These are phyloP conservation scores for Tiliacea citrago DNA, from an alignment of 2,888 invertebrate species.

Conservation along the genomic window DNA sequence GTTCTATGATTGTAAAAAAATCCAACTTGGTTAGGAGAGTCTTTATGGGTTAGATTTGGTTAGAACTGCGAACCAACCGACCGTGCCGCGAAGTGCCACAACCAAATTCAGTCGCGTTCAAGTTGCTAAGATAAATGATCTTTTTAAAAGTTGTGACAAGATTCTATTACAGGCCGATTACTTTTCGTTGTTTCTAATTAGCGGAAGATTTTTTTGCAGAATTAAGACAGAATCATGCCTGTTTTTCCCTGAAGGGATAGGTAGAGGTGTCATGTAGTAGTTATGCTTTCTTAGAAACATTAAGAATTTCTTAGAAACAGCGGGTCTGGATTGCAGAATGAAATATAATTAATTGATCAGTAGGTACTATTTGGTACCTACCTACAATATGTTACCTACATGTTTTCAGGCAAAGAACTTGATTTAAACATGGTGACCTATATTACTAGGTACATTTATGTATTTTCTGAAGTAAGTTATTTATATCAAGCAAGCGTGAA, in stretches of 20 bases:
- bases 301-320: neutral
- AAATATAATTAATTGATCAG: neutral
- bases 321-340: neutral
- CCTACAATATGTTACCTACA: neutral
- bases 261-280: no score
- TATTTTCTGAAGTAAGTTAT: slow-evolving; percentile 46
- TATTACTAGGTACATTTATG: neutral
- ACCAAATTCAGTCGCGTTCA: slow-evolving; percentile 29
- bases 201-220: neutral
- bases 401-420: neutral
- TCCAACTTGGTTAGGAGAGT: neutral
- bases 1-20: neutral
- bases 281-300: no score
- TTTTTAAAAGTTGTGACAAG: slow-evolving; percentile 29
- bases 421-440: neutral
- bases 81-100: slow-evolving; percentile 9
- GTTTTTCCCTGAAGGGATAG: neutral
- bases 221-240: no score
- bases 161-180: slow-evolving; percentile 19
- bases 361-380: no score
- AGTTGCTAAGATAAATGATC: slow-evolving; percentile 33
- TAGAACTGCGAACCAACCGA: neutral
- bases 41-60: slow-evolving; percentile 9
- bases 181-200: slow-evolving; percentile 10
- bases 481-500: slow-evolving; percentile 43